phyloP scores from a whole-genome alignment of 2,888 invertebrate species.

The Calameuta idolon region DNA sequence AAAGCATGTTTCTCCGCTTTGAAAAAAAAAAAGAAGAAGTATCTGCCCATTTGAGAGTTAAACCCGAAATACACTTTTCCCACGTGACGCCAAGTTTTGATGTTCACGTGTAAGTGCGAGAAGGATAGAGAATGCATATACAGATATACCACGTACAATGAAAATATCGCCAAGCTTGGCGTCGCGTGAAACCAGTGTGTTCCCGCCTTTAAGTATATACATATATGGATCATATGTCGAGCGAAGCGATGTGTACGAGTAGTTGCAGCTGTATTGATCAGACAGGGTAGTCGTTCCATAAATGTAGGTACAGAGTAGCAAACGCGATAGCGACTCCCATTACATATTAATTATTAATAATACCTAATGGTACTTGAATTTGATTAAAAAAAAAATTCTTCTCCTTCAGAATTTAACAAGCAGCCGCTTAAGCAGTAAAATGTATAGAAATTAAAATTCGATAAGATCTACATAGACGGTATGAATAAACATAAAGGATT shows the following conservation, averaged over 20 bases:
- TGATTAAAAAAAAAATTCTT: not conserved
- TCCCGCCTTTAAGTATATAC: not conserved
- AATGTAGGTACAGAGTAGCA: constrained; percentile 33
- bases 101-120: not conserved
- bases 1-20: not conserved
- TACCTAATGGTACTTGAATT: not conserved
- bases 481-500: not conserved
- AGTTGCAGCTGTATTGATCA: constrained; percentile 38
- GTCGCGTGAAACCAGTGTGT: not conserved
- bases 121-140: not conserved
- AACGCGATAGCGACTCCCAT: constrained; percentile 25
- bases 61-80: not conserved
- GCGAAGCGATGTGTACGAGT: constrained; percentile 27
- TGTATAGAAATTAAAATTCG: not conserved
- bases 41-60: not conserved
- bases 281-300: constrained; percentile 29
- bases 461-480: not conserved
- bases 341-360: not conserved
- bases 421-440: not conserved
- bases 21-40: not conserved
- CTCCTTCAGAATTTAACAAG: not conserved
- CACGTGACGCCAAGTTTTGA: not conserved
- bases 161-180: not conserved
- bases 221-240: constrained; percentile 12
- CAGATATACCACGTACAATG: not conserved